phyloP scores from a whole-genome alignment of 2,113 vertebrate species.

The Phaethon lepturus region DNA sequence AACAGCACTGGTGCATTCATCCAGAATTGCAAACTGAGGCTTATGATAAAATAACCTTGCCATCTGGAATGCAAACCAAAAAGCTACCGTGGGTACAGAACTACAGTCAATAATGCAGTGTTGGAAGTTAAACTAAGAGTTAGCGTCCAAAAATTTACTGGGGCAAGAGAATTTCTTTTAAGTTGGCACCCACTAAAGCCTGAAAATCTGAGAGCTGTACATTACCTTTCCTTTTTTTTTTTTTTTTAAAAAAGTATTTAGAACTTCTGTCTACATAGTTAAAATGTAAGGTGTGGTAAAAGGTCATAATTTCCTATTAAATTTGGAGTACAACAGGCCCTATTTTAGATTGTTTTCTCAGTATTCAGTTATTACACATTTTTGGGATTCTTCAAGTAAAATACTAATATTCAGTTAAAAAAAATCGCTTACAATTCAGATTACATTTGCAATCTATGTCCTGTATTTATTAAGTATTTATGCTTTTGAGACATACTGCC shows the following conservation, averaged over 20 bases:
- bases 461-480: background rate
- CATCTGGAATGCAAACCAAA: constrained; percentile 83
- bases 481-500: constrained; percentile 83
- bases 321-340: background rate
- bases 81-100: background rate
- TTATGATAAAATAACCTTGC: constrained; percentile 97
- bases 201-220: background rate
- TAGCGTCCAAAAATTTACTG: background rate
- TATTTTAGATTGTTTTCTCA: background rate
- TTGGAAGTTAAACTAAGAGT: background rate
- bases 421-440: background rate
- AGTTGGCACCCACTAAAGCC: background rate
- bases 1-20: constrained; percentile 98
- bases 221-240: background rate
- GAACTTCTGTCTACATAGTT: background rate
- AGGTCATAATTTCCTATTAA: background rate
- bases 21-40: constrained; percentile 97
- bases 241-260: background rate
- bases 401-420: background rate
- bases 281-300: background rate
- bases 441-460: background rate
- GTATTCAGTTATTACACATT: background rate
- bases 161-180: background rate
- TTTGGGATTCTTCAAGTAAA: background rate
- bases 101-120: background rate